These are phyloP conservation scores for Drosophila tsacasi DNA, from an alignment of 1,140 invertebrate species.

Conservation along the genomic window DNA sequence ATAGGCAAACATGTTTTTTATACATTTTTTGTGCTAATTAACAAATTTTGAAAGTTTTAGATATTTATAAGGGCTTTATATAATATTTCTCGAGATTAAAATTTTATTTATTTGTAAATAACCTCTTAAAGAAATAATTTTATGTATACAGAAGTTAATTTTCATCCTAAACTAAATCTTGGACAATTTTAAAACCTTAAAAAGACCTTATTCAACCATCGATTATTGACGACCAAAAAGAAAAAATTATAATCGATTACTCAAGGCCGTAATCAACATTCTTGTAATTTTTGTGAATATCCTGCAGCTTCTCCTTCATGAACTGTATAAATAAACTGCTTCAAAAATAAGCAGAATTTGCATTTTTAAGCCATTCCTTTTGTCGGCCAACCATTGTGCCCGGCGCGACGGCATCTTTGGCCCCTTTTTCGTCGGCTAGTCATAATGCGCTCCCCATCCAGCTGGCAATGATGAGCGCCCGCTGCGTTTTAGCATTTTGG, in stretches of 20 bases:
- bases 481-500: slow-evolving; percentile 77
- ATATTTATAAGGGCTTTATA: background rate
- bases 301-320: slow-evolving; percentile 12
- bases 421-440: background rate
- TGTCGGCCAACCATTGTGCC: slow-evolving; percentile 35
- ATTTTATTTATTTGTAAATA: background rate
- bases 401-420: slow-evolving; percentile 6
- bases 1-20: no score
- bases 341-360: slow-evolving; percentile 31
- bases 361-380: slow-evolving; percentile 46
- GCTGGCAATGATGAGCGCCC: slow-evolving; percentile 62
- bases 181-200: no score
- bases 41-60: background rate
- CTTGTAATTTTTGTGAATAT: slow-evolving; percentile 13
- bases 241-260: slow-evolving; percentile 8
- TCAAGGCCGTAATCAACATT: slow-evolving; percentile 8
- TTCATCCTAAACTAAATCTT: background rate
- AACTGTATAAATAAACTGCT: slow-evolving; percentile 30
- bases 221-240: background rate
- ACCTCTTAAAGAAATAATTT: no score
- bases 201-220: background rate
- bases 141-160: no score
- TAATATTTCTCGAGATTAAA: background rate
- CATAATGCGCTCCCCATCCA: slow-evolving; percentile 29
- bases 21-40: no score